phyloP scores from a whole-genome alignment of 2,797 vertebrate genomes.

The Macropodus opercularis region DNA sequence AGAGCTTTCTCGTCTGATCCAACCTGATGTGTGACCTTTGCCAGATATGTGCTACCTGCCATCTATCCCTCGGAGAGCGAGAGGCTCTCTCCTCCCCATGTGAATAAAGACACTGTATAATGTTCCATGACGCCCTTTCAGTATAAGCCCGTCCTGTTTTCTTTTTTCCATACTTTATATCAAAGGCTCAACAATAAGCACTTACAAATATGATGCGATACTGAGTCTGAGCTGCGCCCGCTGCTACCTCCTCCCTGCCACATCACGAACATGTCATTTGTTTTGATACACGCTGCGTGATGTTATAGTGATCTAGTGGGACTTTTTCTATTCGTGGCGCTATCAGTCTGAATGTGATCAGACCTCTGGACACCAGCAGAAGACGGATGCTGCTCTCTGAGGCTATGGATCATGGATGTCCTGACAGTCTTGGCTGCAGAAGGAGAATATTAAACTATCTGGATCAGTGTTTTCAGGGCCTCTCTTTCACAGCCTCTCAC shows the following conservation, averaged over 20 bases:
- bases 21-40: conserved; percentile 30
- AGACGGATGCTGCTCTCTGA: conserved; percentile 27
- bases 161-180: too few species aligned
- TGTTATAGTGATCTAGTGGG: not conserved
- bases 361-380: conserved; percentile 44
- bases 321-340: conserved; percentile 6
- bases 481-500: conserved; percentile 34
- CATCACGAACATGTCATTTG: too few species aligned
- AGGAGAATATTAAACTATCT: conserved; percentile 42
- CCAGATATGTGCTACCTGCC: conserved; percentile 20
- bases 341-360: conserved; percentile 30
- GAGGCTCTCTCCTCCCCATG: conserved; percentile 11
- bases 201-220: too few species aligned
- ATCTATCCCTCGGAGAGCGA: conserved; percentile 14
- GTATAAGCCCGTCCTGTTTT: not conserved
- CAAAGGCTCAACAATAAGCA: too few species aligned
- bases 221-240: too few species aligned
- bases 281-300: not conserved
- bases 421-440: conserved; percentile 27
- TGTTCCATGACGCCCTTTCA: not conserved
- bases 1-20: conserved; percentile 13
- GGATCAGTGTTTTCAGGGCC: conserved; percentile 28
- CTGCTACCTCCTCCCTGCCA: too few species aligned
- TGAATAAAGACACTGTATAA: not conserved
- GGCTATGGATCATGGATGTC: conserved; percentile 50